A percentile compares a stretch with the other conserved stretches of the same genome.
These are phyloP conservation scores for Coracopsis vasa DNA, from an alignment of 2,113 vertebrate genomes.

Conservation along the genomic window DNA sequence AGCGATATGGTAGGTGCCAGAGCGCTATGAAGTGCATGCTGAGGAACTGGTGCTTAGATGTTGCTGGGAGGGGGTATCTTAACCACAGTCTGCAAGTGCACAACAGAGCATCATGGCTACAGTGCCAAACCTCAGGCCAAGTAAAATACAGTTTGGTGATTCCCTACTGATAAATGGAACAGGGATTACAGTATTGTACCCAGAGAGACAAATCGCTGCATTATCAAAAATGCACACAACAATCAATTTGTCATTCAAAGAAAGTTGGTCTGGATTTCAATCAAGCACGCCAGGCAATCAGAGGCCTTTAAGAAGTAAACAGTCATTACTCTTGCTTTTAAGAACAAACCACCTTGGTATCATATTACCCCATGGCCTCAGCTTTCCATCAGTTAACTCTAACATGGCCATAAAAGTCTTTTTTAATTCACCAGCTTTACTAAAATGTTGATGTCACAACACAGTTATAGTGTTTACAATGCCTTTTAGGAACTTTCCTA, in stretches of 20 bases:
- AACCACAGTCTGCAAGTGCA: not conserved
- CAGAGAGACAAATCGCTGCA: not conserved
- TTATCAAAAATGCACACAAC: slow-evolving; percentile 2
- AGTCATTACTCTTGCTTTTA: not conserved
- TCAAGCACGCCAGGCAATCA: not conserved
- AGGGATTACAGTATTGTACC: not conserved
- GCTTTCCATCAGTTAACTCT: not conserved
- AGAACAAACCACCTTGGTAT: not conserved
- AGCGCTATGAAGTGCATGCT: not conserved
- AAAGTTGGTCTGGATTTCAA: not conserved
- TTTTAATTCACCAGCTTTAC: not conserved
- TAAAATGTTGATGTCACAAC: not conserved
- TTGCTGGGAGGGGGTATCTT: not conserved
- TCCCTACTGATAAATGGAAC: not conserved
- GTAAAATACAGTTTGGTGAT: not conserved
- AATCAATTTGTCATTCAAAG: slow-evolving; percentile 25
- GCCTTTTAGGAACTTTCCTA: not conserved
- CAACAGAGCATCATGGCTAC: not conserved
- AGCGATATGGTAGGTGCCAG: not conserved
- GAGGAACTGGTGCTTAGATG: not conserved
- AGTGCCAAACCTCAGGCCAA: not conserved
- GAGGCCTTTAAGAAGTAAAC: not conserved
- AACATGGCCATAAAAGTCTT: not conserved
- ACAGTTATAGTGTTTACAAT: not conserved
- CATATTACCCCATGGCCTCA: not conserved